These are phyloP conservation scores for Muscidifurax raptorellus DNA, from an alignment of 1,140 invertebrate genomes.

Conservation along the genomic window DNA sequence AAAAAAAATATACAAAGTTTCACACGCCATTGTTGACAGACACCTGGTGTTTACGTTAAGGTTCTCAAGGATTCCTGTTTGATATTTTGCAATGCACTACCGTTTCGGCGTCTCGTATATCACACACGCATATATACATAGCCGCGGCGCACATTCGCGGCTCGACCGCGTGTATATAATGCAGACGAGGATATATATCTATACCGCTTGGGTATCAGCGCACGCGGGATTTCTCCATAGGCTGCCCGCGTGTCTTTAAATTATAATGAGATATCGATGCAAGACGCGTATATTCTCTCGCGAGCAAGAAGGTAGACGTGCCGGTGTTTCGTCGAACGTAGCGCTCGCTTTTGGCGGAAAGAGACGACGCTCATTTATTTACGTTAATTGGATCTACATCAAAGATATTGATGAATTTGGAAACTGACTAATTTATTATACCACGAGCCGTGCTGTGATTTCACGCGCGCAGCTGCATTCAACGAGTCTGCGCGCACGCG, in stretches of 20 bases:
- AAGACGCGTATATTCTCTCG: background rate
- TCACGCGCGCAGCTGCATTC: too few relatives aligned
- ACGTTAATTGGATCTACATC: conserved; percentile 25
- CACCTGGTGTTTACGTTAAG: too few relatives aligned
- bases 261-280: conserved; percentile 24
- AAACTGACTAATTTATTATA: background rate
- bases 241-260: conserved; percentile 11
- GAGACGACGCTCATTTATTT: conserved; percentile 6
- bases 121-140: too few relatives aligned
- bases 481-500: too few relatives aligned
- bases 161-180: too few relatives aligned
- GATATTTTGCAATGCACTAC: too few relatives aligned
- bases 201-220: too few relatives aligned
- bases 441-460: background rate
- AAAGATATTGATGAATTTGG: background rate
- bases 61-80: background rate
- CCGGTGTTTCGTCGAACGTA: background rate
- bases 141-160: too few relatives aligned
- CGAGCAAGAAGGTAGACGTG: background rate
- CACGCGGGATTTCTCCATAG: background rate
- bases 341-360: background rate
- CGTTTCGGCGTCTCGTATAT: too few relatives aligned
- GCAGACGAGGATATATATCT: too few relatives aligned
- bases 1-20: too few relatives aligned
- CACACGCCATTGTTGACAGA: too few relatives aligned